Evolutionary conservation across 2,888 invertebrate species (phyloP).

Genomic region (Merodon equestris): DNA sequence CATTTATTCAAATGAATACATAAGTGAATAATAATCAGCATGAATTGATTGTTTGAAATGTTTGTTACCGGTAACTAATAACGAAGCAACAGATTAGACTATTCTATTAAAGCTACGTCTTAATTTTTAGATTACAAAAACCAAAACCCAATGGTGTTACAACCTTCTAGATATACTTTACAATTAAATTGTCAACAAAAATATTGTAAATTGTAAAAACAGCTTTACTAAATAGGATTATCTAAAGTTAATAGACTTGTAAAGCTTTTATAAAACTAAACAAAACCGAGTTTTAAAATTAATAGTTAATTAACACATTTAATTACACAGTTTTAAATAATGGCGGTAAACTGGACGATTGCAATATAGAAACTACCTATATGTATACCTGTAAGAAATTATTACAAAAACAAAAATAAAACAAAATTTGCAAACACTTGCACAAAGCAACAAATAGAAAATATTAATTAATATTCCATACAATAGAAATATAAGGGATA

Average conservation of each 20-base stretch:
- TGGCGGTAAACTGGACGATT: conserved; percentile 55
- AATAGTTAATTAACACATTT: conserved; percentile 2
- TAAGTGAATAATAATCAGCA: no score
- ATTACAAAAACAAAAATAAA: conserved; percentile 35
- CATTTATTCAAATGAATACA: no score
- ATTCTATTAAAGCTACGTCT: no score
- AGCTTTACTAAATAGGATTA: conserved; percentile 47
- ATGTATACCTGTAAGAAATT: conserved; percentile 22
- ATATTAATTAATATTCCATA: conserved; percentile 54
- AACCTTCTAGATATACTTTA: conserved; percentile 43
- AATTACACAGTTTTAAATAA: conserved; percentile 65
- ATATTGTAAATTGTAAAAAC: conserved; percentile 53
- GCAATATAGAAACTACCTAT: conserved; percentile 36
- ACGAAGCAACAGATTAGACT: no score
- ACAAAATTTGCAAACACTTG: conserved; percentile 29
- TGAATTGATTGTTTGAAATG: no score
- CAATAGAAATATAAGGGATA: conserved; percentile 21
- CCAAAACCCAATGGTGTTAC: not conserved
- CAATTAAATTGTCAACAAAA: conserved; percentile 21
- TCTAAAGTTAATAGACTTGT: conserved; percentile 42
- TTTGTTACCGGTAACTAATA: no score
- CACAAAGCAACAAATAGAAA: conserved; percentile 36
- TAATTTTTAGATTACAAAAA: no score
- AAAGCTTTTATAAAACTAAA: conserved; percentile 42
- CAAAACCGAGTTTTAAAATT: conserved; percentile 12